phyloP scores from a whole-genome alignment of 2,888 invertebrate species.

The Latheticus oryzae region DNA sequence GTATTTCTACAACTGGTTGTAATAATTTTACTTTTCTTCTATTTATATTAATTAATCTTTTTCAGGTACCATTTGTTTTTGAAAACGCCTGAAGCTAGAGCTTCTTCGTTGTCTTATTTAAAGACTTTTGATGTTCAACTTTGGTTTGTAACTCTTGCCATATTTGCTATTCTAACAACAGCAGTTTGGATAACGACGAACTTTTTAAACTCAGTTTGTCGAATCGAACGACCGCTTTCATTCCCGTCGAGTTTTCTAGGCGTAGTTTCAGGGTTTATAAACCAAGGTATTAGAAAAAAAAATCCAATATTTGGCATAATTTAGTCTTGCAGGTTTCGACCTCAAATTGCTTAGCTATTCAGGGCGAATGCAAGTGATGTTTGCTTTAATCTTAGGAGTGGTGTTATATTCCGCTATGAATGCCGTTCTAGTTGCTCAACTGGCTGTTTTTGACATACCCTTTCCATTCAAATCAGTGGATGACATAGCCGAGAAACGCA shows the following conservation, averaged over 20 bases:
- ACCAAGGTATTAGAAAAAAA: constrained; percentile 57
- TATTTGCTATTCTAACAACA: constrained; percentile 53
- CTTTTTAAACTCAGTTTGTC: constrained; percentile 47
- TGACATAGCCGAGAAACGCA: constrained; percentile 58
- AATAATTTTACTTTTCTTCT: constrained; percentile 20
- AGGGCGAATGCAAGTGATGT: constrained; percentile 56
- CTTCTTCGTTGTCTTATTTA: constrained; percentile 57
- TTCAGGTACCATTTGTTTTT: constrained; percentile 60
- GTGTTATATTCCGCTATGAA: constrained; percentile 59
- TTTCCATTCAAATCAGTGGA: constrained; percentile 61
- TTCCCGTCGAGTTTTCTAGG: constrained; percentile 57
- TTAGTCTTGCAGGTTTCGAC: constrained; percentile 56
- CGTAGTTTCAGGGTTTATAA: constrained; percentile 58
- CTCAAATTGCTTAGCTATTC: constrained; percentile 55
- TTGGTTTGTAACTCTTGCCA: constrained; percentile 53
- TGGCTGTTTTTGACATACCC: constrained; percentile 60
- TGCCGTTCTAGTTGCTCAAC: constrained; percentile 63
- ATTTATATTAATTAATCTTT: constrained; percentile 15
- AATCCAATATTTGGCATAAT: constrained; percentile 5
- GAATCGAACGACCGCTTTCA: constrained; percentile 51
- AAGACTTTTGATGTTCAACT: constrained; percentile 54
- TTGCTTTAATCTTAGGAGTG: constrained; percentile 58
- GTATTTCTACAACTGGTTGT: constrained; percentile 58
- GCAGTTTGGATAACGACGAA: constrained; percentile 55
- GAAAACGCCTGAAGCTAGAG: constrained; percentile 54